Conservation (phyloP, 2,797 vertebrate genomes). For the Euthynnus affinis region DNA sequence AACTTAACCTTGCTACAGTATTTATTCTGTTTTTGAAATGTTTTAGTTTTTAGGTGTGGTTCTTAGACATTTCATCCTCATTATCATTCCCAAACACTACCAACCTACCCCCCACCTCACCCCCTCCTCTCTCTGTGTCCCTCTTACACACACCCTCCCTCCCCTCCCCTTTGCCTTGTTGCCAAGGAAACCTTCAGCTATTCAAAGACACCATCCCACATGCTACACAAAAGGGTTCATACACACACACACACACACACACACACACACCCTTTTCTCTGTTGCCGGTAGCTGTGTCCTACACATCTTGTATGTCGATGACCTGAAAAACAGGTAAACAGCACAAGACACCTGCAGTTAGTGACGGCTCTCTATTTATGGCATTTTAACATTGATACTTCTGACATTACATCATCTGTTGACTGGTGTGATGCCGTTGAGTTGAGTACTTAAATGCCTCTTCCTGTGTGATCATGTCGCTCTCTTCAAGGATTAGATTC, state of each 20-base stretch:
- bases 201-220: constrained; percentile 54
- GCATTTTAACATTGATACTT: not conserved
- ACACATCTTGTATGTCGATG: constrained; percentile 14
- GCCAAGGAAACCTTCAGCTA: constrained; percentile 67
- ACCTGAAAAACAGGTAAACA: constrained; percentile 27
- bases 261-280: constrained; percentile 7
- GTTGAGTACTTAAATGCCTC: not conserved
- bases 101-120: not conserved
- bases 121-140: not conserved
- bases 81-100: not conserved
- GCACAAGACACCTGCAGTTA: not conserved
- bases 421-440: not conserved
- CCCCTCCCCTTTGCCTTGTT: constrained; percentile 54
- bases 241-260: constrained; percentile 42
- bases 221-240: constrained; percentile 37
- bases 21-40: not conserved
- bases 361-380: not conserved
- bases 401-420: not conserved
- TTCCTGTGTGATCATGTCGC: not conserved
- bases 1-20: not conserved
- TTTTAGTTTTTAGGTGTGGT: not conserved
- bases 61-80: not conserved
- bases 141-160: not conserved
- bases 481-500: not conserved
- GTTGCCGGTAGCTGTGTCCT: not conserved